phyloP scores from a whole-genome alignment of 2,797 vertebrate genomes.

The Nasua narica region DNA sequence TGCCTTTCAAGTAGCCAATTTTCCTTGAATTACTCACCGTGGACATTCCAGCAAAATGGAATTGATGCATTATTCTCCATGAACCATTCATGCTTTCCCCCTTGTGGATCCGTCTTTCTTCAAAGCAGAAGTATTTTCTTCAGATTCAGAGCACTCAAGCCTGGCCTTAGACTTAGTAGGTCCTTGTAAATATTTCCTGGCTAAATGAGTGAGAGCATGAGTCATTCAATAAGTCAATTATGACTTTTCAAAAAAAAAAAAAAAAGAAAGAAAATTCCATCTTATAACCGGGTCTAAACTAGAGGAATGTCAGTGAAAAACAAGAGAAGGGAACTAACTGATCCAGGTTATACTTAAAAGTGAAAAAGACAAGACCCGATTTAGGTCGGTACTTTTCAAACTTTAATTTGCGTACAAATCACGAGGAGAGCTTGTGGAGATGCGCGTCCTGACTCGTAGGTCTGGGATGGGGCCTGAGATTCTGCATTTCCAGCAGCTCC shows the following conservation, averaged over 20 bases:
- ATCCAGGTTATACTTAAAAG: background rate
- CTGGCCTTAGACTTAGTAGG: background rate
- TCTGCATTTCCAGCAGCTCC: background rate
- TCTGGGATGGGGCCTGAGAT: background rate
- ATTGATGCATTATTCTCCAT: background rate
- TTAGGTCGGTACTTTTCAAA: background rate
- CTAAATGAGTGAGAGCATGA: background rate
- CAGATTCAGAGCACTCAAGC: background rate
- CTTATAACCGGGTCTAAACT: background rate
- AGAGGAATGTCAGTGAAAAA: background rate
- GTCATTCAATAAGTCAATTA: background rate
- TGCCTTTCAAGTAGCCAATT: background rate
- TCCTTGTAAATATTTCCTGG: background rate
- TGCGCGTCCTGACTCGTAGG: background rate
- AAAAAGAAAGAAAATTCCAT: background rate
- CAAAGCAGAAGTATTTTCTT: background rate
- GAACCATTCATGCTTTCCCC: background rate
- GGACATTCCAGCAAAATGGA: background rate
- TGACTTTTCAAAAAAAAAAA: background rate
- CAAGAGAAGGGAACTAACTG: background rate
- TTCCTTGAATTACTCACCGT: background rate
- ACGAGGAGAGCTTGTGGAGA: background rate
- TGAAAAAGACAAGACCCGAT: background rate
- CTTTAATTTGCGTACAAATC: background rate
- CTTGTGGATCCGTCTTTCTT: background rate